Conservation (phyloP, 1,140 invertebrate species). For the Ceratosolen fusciceps region DNA sequence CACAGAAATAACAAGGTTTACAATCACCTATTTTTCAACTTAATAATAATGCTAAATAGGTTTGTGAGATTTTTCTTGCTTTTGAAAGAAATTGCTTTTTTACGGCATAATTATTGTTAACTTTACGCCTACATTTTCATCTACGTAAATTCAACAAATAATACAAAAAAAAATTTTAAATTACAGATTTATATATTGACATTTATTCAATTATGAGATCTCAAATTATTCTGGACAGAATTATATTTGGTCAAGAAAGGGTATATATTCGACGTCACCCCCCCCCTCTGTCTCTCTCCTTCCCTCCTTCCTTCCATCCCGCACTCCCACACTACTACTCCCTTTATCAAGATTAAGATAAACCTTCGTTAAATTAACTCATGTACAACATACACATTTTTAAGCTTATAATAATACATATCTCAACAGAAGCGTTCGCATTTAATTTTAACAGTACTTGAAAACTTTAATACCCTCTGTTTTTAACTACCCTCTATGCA, state of each 20-base stretch:
- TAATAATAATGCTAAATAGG: too few species aligned
- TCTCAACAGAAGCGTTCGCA: neutral
- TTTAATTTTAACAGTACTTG: neutral
- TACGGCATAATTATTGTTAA: neutral
- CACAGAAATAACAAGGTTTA: too few species aligned
- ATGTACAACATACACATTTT: neutral
- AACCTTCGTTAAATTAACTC: neutral
- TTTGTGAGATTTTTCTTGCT: too few species aligned
- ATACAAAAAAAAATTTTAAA: too few species aligned
- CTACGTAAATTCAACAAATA: neutral
- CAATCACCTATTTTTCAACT: too few species aligned
- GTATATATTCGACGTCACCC: too few species aligned
- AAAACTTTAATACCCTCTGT: neutral
- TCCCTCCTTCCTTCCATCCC: too few species aligned
- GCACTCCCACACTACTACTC: too few species aligned
- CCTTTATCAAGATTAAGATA: neutral
- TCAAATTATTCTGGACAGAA: neutral
- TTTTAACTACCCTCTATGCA: neutral
- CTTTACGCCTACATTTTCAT: neutral
- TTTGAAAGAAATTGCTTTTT: neutral
- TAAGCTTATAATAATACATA: neutral
- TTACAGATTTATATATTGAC: too few species aligned
- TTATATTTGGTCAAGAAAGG: neutral
- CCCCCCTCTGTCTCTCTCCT: too few species aligned
- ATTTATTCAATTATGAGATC: neutral